Percentiles rank a stretch among this genome's conserved stretches.
Evolutionary conservation across 37 sponge, comb jelly and placozoan species (phyloP).

Genomic region (Aplysina aerophoba): DNA sequence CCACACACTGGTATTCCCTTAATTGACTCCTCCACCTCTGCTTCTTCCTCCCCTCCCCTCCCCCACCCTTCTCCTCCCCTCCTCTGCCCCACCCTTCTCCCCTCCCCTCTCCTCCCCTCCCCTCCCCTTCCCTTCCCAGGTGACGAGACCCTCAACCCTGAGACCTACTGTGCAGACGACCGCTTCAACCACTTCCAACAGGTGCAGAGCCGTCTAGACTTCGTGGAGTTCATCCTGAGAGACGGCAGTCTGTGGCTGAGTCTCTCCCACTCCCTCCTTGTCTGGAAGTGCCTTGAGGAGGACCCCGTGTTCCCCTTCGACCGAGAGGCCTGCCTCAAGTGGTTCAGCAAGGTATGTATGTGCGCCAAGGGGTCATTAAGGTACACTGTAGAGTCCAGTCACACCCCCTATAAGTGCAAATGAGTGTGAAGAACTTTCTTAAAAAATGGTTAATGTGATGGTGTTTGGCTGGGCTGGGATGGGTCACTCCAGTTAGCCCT

Average conservation of each 20-base stretch:
- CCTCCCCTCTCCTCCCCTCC: too few species aligned
- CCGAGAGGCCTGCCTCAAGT: slow-evolving; percentile 84
- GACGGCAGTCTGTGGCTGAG: slow-evolving; percentile 89
- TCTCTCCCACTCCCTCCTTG: slow-evolving; percentile 68
- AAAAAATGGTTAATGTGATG: too few species aligned
- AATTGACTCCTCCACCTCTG: too few species aligned
- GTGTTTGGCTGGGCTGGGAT: too few species aligned
- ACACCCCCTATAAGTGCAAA: neutral
- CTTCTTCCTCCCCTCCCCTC: too few species aligned
- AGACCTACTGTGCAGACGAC: slow-evolving; percentile 64
- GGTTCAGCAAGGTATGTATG: slow-evolving; percentile 93
- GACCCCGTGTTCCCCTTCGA: slow-evolving; percentile 76
- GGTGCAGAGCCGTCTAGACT: slow-evolving; percentile 72
- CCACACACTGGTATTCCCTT: too few species aligned
- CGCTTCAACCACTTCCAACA: slow-evolving; percentile 66
- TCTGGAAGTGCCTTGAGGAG: slow-evolving; percentile 81
- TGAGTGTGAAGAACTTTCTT: neutral
- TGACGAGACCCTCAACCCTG: slow-evolving; percentile 43
- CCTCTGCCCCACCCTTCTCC: too few species aligned
- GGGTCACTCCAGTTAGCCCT: too few species aligned
- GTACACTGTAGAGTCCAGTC: neutral
- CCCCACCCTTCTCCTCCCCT: too few species aligned
- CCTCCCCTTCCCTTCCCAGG: neutral
- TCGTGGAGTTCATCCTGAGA: slow-evolving; percentile 79
- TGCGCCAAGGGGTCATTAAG: neutral